Conservation (phyloP, 2,113 vertebrate genomes). For the Notechis scutatus region DNA sequence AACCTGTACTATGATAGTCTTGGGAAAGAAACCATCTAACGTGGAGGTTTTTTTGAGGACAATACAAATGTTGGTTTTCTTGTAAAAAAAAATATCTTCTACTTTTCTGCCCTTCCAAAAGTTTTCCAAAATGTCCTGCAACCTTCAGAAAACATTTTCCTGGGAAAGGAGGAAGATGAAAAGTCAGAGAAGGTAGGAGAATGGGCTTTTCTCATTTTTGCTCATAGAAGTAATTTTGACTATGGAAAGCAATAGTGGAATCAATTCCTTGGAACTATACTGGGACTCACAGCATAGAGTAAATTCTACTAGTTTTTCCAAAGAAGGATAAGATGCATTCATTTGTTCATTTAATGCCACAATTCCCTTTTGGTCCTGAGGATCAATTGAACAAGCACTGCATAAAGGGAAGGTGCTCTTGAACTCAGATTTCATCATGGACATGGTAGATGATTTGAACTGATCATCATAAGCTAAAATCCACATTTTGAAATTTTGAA, state of each 20-base stretch:
- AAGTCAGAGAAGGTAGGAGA: not conserved
- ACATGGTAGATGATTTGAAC: not conserved
- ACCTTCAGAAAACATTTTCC: not conserved
- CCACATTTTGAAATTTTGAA: not conserved
- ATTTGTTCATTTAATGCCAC: not conserved
- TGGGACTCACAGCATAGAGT: not conserved
- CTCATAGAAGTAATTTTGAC: not conserved
- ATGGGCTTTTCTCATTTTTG: not conserved
- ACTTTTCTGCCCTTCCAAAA: not conserved
- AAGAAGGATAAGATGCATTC: not conserved
- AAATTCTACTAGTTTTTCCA: not conserved
- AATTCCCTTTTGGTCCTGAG: not conserved
- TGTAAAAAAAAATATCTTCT: not conserved
- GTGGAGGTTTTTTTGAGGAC: not conserved
- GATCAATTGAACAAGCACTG: not conserved
- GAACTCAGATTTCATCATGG: not conserved
- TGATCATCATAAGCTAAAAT: not conserved
- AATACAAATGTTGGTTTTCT: not conserved
- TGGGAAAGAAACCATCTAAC: not conserved
- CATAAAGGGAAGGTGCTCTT: not conserved
- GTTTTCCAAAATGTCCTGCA: not conserved
- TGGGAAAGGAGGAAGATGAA: not conserved
- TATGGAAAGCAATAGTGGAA: not conserved
- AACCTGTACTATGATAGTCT: not conserved
- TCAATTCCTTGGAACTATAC: not conserved